A percentile compares a stretch with the other conserved stretches of the same genome.
These are phyloP conservation scores for Pseudopodoces humilis DNA, from an alignment of 2,113 vertebrate genomes.

Conservation along the genomic window DNA sequence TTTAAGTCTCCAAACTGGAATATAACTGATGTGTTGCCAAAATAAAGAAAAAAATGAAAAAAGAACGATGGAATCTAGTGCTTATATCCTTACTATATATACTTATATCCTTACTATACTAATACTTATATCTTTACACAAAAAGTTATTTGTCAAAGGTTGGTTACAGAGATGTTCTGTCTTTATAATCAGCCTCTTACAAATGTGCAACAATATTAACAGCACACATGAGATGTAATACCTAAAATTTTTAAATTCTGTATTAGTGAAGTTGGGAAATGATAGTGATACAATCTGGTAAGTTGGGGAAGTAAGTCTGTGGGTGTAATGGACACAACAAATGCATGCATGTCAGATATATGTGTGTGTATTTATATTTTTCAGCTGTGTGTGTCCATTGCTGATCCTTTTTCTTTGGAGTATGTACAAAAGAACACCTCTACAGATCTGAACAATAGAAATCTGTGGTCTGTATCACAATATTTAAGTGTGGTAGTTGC, in stretches of 20 bases:
- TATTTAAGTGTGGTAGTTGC: not conserved
- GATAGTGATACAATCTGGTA: not conserved
- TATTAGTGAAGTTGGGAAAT: not conserved
- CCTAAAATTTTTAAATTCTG: rapidly evolving
- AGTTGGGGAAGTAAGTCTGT: not conserved
- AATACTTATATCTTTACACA: not conserved
- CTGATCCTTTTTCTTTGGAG: not conserved
- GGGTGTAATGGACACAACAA: not conserved
- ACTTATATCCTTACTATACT: not conserved
- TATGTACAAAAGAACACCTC: not conserved
- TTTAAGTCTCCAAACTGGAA: not conserved
- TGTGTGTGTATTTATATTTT: not conserved
- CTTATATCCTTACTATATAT: not conserved
- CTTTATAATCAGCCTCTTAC: not conserved
- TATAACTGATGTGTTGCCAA: not conserved
- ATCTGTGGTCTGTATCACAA: not conserved
- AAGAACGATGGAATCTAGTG: not conserved
- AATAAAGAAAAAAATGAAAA: not conserved
- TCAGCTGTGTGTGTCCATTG: not conserved
- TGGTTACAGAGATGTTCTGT: not conserved
- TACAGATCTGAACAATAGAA: not conserved
- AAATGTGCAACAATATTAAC: not conserved
- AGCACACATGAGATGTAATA: not conserved
- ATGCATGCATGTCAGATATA: rapidly evolving
- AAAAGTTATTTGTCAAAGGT: not conserved